A percentile compares a stretch with the other conserved stretches of the same genome.
Evolutionary conservation across 2,888 invertebrate species (phyloP).

Genomic region (Meiosimyza decipiens): DNA sequence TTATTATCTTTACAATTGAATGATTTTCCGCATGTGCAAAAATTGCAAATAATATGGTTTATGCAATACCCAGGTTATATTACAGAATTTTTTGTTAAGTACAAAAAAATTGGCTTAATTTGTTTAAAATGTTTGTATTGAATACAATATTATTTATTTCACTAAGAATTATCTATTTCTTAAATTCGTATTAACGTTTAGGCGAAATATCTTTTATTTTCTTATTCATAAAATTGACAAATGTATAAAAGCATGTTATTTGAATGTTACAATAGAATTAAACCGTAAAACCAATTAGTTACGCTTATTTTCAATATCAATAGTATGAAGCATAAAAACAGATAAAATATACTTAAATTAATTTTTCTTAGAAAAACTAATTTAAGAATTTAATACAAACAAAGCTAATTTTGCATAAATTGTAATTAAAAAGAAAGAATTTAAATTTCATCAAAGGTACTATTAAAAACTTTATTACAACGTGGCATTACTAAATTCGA

Average conservation of each 20-base stretch:
- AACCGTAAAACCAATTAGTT: constrained; percentile 17
- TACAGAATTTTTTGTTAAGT: not conserved
- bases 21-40: too few species aligned
- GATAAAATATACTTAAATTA: not conserved
- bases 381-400: not conserved
- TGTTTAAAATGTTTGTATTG: not conserved
- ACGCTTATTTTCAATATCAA: not conserved
- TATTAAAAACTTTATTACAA: too few species aligned
- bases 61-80: too few species aligned
- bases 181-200: too few species aligned
- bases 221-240: too few species aligned
- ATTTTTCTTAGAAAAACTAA: not conserved
- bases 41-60: too few species aligned
- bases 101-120: not conserved
- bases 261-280: constrained; percentile 27
- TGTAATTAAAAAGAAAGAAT: too few species aligned
- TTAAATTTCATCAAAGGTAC: too few species aligned
- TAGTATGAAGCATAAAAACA: not conserved
- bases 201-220: too few species aligned
- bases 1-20: not conserved
- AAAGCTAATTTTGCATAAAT: not conserved
- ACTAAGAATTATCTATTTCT: too few species aligned
- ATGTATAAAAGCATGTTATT: constrained; percentile 7
- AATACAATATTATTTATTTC: not conserved
- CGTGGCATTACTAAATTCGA: too few species aligned